phyloP scores from a whole-genome alignment of 2,797 vertebrate genomes.

The Neoniphon sammara region DNA sequence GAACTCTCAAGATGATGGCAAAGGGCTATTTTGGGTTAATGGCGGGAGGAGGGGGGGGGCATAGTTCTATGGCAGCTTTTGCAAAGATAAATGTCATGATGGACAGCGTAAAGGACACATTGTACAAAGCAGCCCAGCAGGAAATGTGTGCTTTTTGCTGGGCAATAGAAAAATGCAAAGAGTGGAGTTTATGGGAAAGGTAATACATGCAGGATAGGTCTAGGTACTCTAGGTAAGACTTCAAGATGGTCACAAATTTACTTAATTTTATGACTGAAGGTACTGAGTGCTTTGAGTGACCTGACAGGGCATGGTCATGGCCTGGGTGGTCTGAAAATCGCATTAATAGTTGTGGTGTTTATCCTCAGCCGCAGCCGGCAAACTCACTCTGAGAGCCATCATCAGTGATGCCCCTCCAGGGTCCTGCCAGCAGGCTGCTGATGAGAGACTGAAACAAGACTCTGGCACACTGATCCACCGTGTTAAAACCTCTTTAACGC shows the following conservation, averaged over 20 bases:
- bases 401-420: not conserved
- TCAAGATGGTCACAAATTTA: not conserved
- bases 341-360: conserved; percentile 26
- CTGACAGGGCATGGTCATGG: conserved; percentile 4
- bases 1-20: conserved; percentile 44
- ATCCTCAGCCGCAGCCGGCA: conserved; percentile 23
- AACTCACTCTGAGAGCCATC: not conserved
- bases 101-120: conserved; percentile 23
- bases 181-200: not conserved
- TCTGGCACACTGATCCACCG: conserved; percentile 1
- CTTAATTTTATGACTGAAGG: not conserved
- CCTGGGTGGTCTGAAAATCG: conserved; percentile 22
- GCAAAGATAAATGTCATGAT: conserved; percentile 47
- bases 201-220: not conserved
- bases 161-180: conserved; percentile 5
- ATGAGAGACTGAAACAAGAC: conserved; percentile 31
- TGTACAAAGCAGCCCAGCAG: conserved; percentile 13
- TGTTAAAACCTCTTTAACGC: conserved; percentile 8
- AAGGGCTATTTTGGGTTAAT: conserved; percentile 52
- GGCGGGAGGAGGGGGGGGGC: conserved; percentile 16
- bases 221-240: not conserved
- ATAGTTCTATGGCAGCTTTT: conserved; percentile 52
- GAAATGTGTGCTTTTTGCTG: conserved; percentile 21
- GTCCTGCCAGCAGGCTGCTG: conserved; percentile 8
- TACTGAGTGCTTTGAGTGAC: not conserved